Evolutionary conservation across 2,113 vertebrate species (phyloP).

Genomic region (Zonotrichia leucophrys): DNA sequence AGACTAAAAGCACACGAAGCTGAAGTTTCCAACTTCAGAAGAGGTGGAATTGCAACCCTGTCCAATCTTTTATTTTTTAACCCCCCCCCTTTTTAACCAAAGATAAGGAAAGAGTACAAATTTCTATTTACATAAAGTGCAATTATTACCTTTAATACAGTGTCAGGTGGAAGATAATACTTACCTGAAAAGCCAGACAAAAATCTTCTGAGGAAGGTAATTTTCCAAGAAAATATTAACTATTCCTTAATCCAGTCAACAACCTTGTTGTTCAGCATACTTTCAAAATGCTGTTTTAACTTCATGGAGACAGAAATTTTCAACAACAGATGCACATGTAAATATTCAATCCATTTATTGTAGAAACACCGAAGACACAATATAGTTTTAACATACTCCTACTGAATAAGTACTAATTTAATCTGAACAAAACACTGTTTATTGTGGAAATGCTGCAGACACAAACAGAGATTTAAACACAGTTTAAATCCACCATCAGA

Average conservation of each 20-base stretch:
- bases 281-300: background rate
- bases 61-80: background rate
- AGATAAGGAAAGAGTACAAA: background rate
- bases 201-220: background rate
- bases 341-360: constrained; percentile 37
- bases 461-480: background rate
- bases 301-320: background rate
- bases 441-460: constrained; percentile 34
- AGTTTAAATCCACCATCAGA: constrained; percentile 2
- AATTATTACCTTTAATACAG: background rate
- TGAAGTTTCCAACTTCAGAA: background rate
- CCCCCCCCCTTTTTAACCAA: background rate
- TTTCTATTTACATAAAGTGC: background rate
- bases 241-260: background rate
- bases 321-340: background rate
- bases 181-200: background rate
- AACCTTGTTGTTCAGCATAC: background rate
- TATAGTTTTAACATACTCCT: background rate
- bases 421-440: background rate
- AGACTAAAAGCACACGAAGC: background rate
- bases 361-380: constrained; percentile 3
- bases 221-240: background rate
- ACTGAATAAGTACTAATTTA: background rate
- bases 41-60: background rate
- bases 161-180: background rate